Base-by-base conservation (phyloP, 2,797 vertebrate species). In the Tarsius wallacei region DNA sequence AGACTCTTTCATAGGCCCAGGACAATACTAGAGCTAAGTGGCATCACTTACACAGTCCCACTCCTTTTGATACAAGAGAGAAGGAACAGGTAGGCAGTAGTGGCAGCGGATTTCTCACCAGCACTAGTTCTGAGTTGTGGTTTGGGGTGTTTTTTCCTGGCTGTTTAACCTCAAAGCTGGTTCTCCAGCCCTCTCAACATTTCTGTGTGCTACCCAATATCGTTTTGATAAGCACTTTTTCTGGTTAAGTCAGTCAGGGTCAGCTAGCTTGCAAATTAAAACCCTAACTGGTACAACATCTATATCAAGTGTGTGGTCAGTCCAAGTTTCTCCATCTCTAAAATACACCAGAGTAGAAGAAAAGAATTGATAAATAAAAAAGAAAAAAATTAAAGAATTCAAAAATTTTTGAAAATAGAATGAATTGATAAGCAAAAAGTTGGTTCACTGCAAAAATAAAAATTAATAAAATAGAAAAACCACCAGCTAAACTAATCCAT, bases 81-180 rank as follows among this genome's bases (percentile, higher is more conserved):
- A 86, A 89, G 87, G 64, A 90, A 73, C 74, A 91, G 59, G 70
- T 57, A 90, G 42, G 83, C 64, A 91, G 57, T n/a, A 53, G 77
- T 36, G 47, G 59, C 68, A 92, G 86, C 31, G 1, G 82, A 63
- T 64, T 96, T 95, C 93, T 96, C 88, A 94, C 71, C 88, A 97
- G 73, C 57, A 64, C 77, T 78, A 59, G 61, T 51, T 95, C 93
- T 94, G 78, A 88, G 93, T 61, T 98, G 97, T 94, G 97, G 96
- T 98, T 97, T 96, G 55, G 93, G 87, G 93, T 97, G 87, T 85
- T 97, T 97, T 93, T 97, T 96, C 96, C 96, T 97, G 96, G 90
- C 93, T 96, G 96, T 96, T 97, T 96, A 98, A 98, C 97, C 97
- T 97, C 96, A 97, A 97, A 94, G 68, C 51, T 91, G 55, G 36